These are phyloP conservation scores for Antheraea yamamai DNA, from an alignment of 2,888 invertebrate species.

Conservation along the genomic window DNA sequence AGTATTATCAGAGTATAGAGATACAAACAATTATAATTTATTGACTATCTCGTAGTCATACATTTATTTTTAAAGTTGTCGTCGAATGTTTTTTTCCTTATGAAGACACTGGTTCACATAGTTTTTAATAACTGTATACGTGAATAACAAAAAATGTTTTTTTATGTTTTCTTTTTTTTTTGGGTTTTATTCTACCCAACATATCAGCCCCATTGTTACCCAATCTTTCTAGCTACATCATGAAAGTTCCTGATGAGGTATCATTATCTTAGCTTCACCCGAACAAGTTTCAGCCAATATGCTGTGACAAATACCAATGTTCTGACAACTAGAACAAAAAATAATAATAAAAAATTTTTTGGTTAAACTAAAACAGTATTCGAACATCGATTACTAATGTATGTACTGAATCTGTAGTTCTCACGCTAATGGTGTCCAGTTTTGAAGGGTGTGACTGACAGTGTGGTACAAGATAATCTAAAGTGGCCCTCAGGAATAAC, in stretches of 20 bases:
- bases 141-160: no score
- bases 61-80: neutral
- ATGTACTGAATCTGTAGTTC: neutral
- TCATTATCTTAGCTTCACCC: no score
- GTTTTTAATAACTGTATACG: neutral
- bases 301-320: no score
- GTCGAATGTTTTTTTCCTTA: neutral
- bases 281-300: no score
- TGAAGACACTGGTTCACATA: neutral
- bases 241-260: no score
- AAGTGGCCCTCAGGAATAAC: neutral
- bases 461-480: neutral
- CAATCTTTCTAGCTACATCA: no score
- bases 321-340: neutral
- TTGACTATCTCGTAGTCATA: neutral
- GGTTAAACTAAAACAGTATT: neutral
- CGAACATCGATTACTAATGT: neutral
- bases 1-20: neutral
- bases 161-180: no score
- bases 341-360: neutral
- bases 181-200: no score
- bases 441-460: neutral
- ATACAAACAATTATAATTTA: neutral
- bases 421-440: neutral
- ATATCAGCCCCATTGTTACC: no score